phyloP scores from a whole-genome alignment of 2,888 invertebrate genomes.

The Allygus modestus region DNA sequence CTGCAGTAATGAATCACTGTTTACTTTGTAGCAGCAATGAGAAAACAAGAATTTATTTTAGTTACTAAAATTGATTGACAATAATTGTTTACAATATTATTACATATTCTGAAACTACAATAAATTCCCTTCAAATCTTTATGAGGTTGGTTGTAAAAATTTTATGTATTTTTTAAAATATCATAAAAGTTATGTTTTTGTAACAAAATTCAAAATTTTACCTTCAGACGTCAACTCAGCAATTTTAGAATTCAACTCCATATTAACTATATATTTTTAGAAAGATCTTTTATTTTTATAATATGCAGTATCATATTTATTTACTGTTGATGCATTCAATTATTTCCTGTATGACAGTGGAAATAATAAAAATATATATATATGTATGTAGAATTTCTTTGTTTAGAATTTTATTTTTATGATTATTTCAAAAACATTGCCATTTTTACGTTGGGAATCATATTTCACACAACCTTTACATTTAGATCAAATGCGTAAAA shows the following conservation, averaged over 20 bases:
- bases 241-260: slow-evolving; percentile 9
- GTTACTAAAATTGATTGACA: slow-evolving; percentile 5
- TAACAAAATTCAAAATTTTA: slow-evolving; percentile 5
- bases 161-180: not conserved
- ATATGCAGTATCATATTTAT: slow-evolving; percentile 5
- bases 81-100: slow-evolving; percentile 9
- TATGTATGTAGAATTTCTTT: slow-evolving; percentile 4
- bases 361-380: not conserved
- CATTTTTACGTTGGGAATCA: slow-evolving; percentile 5
- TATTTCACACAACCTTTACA: slow-evolving; percentile 5
- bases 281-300: slow-evolving; percentile 9
- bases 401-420: not conserved
- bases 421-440: slow-evolving; percentile 1
- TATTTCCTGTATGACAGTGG: slow-evolving; percentile 5
- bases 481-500: not conserved
- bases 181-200: not conserved
- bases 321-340: not conserved
- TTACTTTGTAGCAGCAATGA: not conserved
- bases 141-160: slow-evolving; percentile 2
- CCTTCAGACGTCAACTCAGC: not conserved
- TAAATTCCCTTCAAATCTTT: not conserved
- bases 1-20: not conserved
- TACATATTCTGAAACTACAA: too few species aligned
- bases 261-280: slow-evolving; percentile 4
- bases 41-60: not conserved